Conservation (phyloP, 1,140 invertebrate genomes). For the Polypedilum vanderplanki region DNA sequence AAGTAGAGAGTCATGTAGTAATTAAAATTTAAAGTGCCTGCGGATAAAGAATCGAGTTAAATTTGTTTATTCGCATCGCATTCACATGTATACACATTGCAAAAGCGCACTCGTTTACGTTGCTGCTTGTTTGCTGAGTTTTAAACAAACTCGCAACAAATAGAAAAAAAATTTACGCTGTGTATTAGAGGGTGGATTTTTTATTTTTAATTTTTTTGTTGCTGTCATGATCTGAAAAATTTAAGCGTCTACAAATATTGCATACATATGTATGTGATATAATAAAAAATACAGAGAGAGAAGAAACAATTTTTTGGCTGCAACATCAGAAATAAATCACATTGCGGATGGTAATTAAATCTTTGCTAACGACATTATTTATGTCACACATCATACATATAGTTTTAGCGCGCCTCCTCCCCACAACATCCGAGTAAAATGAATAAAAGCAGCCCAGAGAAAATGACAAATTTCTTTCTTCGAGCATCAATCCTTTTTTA, state of each 20-base stretch:
- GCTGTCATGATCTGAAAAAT: too few relatives aligned
- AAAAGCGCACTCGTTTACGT: too few relatives aligned
- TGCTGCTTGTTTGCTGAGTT: too few relatives aligned
- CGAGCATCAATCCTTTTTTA: too few relatives aligned
- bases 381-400: constrained; percentile 27
- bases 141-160: too few relatives aligned
- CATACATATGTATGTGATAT: neutral
- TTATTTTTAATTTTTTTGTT: too few relatives aligned
- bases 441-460: neutral
- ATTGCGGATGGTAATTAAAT: constrained; percentile 26
- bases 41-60: neutral
- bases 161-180: too few relatives aligned
- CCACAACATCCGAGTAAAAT: neutral
- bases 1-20: neutral
- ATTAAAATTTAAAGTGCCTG: constrained; percentile 19
- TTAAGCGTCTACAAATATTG: neutral
- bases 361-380: neutral
- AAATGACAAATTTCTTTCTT: constrained; percentile 7
- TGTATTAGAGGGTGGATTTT: too few relatives aligned
- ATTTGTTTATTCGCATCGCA: neutral
- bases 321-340: constrained; percentile 11
- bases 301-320: constrained; percentile 25
- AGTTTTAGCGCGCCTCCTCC: neutral
- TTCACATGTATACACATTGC: neutral
- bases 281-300: too few relatives aligned